These are phyloP conservation scores for Hemistola chrysoprasaria DNA, from an alignment of 2,888 invertebrate genomes.

Conservation along the genomic window DNA sequence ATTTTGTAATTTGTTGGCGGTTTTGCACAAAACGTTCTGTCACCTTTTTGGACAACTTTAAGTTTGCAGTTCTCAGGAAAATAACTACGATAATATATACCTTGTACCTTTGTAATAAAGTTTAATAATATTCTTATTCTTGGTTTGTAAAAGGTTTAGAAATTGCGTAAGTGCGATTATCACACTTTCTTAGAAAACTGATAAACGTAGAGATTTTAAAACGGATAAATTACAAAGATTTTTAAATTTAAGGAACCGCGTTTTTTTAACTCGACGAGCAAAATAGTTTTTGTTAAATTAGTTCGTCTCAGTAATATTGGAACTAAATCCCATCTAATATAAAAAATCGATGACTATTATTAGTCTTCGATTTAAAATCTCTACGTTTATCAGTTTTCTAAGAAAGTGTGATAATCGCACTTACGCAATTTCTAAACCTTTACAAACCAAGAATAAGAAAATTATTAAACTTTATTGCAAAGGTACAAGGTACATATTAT, in stretches of 20 bases:
- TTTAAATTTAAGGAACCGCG: constrained; percentile 26
- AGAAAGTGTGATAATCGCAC: constrained; percentile 10
- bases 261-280: neutral
- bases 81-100: no score
- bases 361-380: no score
- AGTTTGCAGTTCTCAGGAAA: no score
- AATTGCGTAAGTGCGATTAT: constrained; percentile 19
- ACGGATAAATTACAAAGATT: constrained; percentile 38
- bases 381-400: constrained; percentile 17
- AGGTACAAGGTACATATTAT: neutral
- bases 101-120: neutral
- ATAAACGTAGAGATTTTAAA: constrained; percentile 28
- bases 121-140: neutral
- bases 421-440: constrained; percentile 17
- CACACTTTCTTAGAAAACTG: constrained; percentile 11
- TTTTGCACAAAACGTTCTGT: no score
- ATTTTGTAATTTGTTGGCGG: no score
- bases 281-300: no score
- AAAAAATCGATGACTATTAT: no score
- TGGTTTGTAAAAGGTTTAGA: constrained; percentile 1
- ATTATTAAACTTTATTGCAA: neutral
- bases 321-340: no score
- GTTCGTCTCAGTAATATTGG: no score
- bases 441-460: neutral
- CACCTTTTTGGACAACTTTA: no score